Evolutionary conservation across 2,797 vertebrate genomes (phyloP), one percentile per base, ranked within the genome.

Genomic region (Jordanella pulchra): DNA sequence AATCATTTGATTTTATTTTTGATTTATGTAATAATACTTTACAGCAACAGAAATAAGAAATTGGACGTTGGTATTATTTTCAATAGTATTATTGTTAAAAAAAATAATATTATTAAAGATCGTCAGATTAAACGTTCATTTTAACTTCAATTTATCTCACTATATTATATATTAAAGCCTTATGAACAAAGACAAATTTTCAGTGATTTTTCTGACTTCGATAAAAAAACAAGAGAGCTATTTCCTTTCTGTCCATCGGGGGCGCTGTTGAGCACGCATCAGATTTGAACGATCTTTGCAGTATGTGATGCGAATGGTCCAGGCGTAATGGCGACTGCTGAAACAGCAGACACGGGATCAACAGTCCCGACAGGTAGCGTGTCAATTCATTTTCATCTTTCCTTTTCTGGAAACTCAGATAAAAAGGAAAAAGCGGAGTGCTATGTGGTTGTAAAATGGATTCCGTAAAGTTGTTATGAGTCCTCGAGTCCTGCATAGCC

Each of bases 301-400:
- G 76, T 56, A 58, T 82, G 78, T 69, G 86, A 84, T 88, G 89
- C 80, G 84, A 86, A 77, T 65, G 82, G 82, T 79, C 69, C 72
- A 81, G 90, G 67, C 90, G 85, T 93, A 93, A 95, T 95, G 95
- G 95, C 95, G 93, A 94, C 95, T 87, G 94, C 94, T 92, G 93
- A 87, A 84, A 88, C 87, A 78, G 90, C 89, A 84, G 94, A 95
- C 78, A 85, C 89, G 89, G 95, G 93, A 91, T 91, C 91, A 66
- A 87, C 91, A 80, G 89, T 88, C 86, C 92, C 89, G 81, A 90
- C 95, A 94, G 95, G 95, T 95, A 95, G 67, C 14, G 72, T 7
- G 53, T 10, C 0, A 0, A 6, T 42, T 28, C 23, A 54, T 18
- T 0, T 56, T 4, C 14, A 0, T 44, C 9, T 1, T 56, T 42